Evolutionary conservation across 2,888 invertebrate genomes (phyloP), one percentile per base, ranked within the genome.

Genomic region (Pammene fasciana): DNA sequence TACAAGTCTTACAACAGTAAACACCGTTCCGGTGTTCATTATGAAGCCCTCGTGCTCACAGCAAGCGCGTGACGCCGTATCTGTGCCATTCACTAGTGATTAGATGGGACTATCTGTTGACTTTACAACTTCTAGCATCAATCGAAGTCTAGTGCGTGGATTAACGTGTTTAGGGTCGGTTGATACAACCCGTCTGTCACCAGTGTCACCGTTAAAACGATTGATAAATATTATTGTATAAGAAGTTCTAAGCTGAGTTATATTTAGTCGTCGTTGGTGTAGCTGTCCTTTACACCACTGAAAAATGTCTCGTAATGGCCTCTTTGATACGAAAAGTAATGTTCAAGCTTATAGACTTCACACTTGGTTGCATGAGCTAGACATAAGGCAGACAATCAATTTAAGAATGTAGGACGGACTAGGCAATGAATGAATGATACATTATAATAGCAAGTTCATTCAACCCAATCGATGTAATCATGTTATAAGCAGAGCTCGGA

Each of bases 1-100:
- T 64, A 68, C 41, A 67, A 67, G 60, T 38, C 61, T 55, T 55
- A 67, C 50, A 68, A 68, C 68, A n/a, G 64, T 64, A 68, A 50
- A 56, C 43, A 54, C n/a, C 61, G 36, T 34, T 38, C 57, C 64
- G 64, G 64, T 68, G 14, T 34, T 52, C 43, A 54, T 16, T 10
- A 13, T 11, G 14, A 57, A 67, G 16, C 14, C 14, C 54, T 50
- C 14, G 43, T 54, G 52, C 60, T 61, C 46, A 67, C 26, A 67
- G 36, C 16, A 38, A 55, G 9, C 55, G 46, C 52, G 26, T 55
- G 54, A n/a, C 46, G 10, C 36, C 41, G 57, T 66, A 57, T 50
- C 50, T 41, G 26, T 13, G 48, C 57, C 48, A 57, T 50, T 50
- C 26, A 55, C 10, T n/a, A 48, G 41, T 18, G 38, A 50, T 62